phyloP scores from a whole-genome alignment of 2,797 vertebrate species.

The Syngnathus acus region DNA sequence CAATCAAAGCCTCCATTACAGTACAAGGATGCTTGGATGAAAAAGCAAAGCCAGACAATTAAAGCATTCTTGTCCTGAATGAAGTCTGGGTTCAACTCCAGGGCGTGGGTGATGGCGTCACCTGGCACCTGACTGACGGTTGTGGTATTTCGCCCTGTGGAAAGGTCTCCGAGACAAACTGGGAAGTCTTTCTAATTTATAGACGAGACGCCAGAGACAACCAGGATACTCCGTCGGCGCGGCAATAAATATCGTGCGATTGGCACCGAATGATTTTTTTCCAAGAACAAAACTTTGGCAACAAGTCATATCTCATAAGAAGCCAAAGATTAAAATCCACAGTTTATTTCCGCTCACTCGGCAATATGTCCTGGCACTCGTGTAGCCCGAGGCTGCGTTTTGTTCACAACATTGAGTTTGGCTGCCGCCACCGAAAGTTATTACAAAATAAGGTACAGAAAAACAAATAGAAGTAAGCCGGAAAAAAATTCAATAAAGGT shows the following conservation, averaged over 20 bases:
- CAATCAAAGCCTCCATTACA: background rate
- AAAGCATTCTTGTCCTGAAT: background rate
- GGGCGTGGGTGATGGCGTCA: constrained; percentile 1
- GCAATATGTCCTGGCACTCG: constrained; percentile 28
- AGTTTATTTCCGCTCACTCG: constrained; percentile 25
- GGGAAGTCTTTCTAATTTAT: constrained; percentile 30
- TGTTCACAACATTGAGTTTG: constrained; percentile 17
- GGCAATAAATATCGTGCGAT: background rate
- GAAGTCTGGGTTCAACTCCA: background rate
- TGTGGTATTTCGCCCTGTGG: constrained; percentile 37
- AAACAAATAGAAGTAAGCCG: constrained; percentile 3
- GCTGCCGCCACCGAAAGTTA: constrained; percentile 17
- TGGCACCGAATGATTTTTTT: background rate
- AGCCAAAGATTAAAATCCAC: constrained; percentile 12
- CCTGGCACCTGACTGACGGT: constrained; percentile 16
- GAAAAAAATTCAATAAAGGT: constrained; percentile 15
- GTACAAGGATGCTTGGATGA: background rate
- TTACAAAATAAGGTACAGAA: constrained; percentile 16
- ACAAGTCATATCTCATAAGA: background rate
- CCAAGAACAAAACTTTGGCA: background rate
- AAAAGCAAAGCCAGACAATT: background rate
- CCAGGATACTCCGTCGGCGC: background rate
- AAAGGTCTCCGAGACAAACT: constrained; percentile 39
- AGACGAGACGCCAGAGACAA: constrained; percentile 9
- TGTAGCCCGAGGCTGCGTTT: constrained; percentile 17